Evolutionary conservation across 2,888 invertebrate genomes (phyloP).

Genomic region (Lepidochitona cinerea): DNA sequence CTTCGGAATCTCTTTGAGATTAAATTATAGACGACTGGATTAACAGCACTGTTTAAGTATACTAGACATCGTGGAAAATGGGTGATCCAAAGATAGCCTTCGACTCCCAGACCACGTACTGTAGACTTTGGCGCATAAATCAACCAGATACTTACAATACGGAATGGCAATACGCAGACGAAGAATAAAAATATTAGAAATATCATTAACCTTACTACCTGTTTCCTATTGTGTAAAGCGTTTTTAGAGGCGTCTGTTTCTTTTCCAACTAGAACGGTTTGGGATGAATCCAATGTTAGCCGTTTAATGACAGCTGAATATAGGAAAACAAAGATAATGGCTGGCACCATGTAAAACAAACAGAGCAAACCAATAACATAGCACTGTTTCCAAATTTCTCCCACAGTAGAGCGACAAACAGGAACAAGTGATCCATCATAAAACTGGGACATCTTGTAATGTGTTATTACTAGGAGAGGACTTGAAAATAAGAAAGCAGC

Average conservation of each 20-base stretch:
- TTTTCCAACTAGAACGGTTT: neutral
- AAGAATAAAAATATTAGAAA: neutral
- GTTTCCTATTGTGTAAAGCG: neutral
- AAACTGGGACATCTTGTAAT: neutral
- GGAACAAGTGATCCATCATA: neutral
- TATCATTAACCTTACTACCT: neutral
- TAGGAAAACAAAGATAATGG: neutral
- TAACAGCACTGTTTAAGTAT: neutral
- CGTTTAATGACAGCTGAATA: neutral
- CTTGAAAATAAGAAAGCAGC: neutral
- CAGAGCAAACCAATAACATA: neutral
- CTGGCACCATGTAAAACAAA: neutral
- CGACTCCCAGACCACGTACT: neutral
- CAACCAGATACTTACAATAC: neutral
- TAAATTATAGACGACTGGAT: conserved; percentile 1
- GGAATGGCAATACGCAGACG: neutral
- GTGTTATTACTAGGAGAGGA: neutral
- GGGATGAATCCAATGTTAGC: neutral
- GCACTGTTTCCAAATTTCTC: neutral
- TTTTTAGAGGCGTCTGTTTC: neutral
- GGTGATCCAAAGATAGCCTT: neutral
- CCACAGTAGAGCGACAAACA: neutral
- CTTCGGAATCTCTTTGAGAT: neutral
- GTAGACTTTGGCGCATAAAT: neutral
- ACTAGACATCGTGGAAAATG: neutral